Evolutionary conservation across 2,113 vertebrate species (phyloP).

Genomic region (Conger conger): DNA sequence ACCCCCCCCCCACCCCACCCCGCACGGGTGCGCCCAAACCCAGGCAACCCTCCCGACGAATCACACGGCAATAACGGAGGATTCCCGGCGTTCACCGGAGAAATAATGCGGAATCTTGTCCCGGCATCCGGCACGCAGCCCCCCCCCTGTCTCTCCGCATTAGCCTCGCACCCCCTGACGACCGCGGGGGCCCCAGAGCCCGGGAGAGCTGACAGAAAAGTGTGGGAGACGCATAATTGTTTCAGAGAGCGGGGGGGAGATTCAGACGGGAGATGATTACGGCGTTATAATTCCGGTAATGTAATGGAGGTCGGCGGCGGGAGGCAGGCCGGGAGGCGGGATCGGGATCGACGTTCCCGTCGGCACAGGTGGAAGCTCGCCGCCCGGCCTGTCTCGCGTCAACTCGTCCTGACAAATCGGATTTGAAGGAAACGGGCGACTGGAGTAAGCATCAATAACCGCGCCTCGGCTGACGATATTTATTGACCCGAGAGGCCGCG

Average conservation of each 20-base stretch:
- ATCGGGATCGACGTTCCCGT: neutral
- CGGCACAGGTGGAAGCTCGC: neutral
- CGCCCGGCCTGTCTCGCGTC: neutral
- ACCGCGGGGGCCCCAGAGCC: neutral
- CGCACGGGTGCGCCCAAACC: neutral
- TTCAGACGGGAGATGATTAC: neutral
- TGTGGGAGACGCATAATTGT: constrained; percentile 16
- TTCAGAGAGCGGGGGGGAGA: neutral
- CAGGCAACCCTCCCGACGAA: neutral
- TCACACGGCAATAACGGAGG: constrained; percentile 7
- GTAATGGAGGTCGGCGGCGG: neutral
- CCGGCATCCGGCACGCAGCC: neutral
- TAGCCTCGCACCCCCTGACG: constrained; percentile 16
- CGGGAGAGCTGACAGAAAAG: neutral
- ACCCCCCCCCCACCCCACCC: too few species aligned
- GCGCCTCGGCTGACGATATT: constrained; percentile 34
- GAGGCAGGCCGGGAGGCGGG: neutral
- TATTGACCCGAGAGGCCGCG: constrained; percentile 21
- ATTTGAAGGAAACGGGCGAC: constrained; percentile 31
- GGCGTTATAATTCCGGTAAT: constrained; percentile 3
- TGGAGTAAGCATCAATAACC: constrained; percentile 43
- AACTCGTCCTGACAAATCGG: constrained; percentile 5
- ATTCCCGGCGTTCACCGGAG: neutral
- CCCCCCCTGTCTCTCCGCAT: constrained; percentile 20
- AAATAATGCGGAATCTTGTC: constrained; percentile 12